Base-by-base conservation (phyloP, 2,113 vertebrate species). In the Ranitomeya imitator region DNA sequence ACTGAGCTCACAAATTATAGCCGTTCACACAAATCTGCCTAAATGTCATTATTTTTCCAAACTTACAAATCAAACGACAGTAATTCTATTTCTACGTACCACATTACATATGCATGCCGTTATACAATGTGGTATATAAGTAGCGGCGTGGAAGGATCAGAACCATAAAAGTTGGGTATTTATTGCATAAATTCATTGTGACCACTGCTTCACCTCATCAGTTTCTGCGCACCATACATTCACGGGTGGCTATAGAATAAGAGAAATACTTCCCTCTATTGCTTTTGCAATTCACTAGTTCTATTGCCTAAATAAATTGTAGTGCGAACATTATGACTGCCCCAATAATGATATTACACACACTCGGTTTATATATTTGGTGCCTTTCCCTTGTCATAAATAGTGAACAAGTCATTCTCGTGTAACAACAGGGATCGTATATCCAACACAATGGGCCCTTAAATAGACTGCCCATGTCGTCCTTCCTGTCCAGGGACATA, bases 171-270 rank as follows among this genome's bases (percentile, higher is more conserved):
- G 60, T 15, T 26, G 23, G n/a, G 19, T 67, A 61, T 79, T 79
- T 86, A 86, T 79, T 86, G 74, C 13, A 54, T 12, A 65, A 21
- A 78, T 78, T 78, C 57, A 26, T 7, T 65, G 60, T 79, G 85
- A 86, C 85, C 85, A 86, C 74, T 78, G 59, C 76, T 79, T 86
- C 85, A 86, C 85, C 85, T 86, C 85, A 86, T 86, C 76, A 19
- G 37, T 86, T 79, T 67, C 55, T 67, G 14, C 52, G 73, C 37
- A 59, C 73, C 31, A 78, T 86, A 77, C 76, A 45, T 63, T 86
- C 76, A 65, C 37, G 45, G 65, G 60, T 52, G 85, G 31, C 23
- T 14, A 86, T 37, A 79, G 74, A 54, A 37, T 9, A n/a, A 52
- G 12, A 86, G 59, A 86, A 86, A 65, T 67, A 65, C 60, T 86